phyloP scores from a whole-genome alignment of 2,113 vertebrate genomes.

The Petrocephalus zakoni region DNA sequence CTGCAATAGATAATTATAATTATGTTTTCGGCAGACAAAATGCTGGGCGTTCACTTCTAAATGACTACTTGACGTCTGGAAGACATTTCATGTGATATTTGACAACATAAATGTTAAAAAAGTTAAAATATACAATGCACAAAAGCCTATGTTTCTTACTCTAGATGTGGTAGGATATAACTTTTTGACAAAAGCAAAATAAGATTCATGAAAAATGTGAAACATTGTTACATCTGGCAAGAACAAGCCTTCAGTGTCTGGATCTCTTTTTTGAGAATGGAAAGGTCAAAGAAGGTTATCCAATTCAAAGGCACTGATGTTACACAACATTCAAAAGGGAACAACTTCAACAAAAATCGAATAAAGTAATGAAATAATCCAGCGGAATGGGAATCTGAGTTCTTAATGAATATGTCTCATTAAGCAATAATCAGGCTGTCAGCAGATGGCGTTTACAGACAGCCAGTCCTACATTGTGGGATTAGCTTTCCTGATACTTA shows the following conservation, averaged over 20 bases:
- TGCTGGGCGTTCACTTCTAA: not conserved
- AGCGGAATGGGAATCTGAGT: not conserved
- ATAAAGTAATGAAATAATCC: not conserved
- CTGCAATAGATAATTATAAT: not conserved
- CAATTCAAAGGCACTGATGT: not conserved
- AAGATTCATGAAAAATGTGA: not conserved
- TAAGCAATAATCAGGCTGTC: slow-evolving; percentile 30
- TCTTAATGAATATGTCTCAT: not conserved
- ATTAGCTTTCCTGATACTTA: slow-evolving; percentile 46
- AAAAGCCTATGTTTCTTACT: not conserved
- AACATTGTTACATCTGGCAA: not conserved
- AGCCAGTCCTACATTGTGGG: slow-evolving; percentile 13
- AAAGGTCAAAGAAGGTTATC: not conserved
- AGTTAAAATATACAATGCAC: not conserved
- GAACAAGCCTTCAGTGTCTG: not conserved
- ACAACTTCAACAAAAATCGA: not conserved
- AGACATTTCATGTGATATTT: not conserved
- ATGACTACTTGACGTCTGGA: not conserved
- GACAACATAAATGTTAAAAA: not conserved
- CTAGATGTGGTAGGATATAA: not conserved
- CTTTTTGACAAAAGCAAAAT: not conserved
- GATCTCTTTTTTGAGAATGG: not conserved
- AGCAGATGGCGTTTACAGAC: slow-evolving; percentile 46
- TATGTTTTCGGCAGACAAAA: not conserved
- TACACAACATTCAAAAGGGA: not conserved